Evolutionary conservation across 2,888 invertebrate genomes (phyloP).

Genomic region (Campaea margaritaria): DNA sequence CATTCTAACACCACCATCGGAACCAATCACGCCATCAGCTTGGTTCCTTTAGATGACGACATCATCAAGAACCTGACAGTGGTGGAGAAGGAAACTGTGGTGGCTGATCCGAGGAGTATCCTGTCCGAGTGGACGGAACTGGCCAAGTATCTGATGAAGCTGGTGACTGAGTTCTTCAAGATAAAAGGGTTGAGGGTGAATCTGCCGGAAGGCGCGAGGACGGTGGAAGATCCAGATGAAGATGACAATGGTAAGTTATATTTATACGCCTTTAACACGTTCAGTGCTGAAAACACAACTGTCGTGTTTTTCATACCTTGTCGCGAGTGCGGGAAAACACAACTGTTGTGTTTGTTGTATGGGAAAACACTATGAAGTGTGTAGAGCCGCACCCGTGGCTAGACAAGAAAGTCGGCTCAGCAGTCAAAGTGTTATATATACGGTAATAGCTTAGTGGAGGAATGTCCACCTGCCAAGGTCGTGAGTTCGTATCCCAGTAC

Average conservation of each 20-base stretch:
- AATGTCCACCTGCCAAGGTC: no score
- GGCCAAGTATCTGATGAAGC: constrained; percentile 73
- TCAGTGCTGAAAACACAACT: no score
- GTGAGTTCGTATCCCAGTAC: no score
- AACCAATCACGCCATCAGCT: constrained; percentile 68
- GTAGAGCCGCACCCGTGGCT: no score
- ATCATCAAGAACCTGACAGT: constrained; percentile 58
- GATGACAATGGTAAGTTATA: constrained; percentile 64
- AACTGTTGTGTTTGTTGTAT: no score
- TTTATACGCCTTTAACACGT: no score
- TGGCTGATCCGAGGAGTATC: constrained; percentile 65
- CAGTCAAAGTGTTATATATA: no score
- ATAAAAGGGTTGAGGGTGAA: constrained; percentile 74
- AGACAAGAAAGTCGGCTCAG: no score
- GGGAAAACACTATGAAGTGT: no score
- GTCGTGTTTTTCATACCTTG: no score
- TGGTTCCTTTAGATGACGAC: constrained; percentile 72
- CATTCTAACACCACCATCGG: constrained; percentile 68
- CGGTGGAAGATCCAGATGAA: constrained; percentile 62
- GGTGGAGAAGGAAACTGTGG: constrained; percentile 52
- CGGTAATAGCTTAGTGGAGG: no score
- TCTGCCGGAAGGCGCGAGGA: constrained; percentile 76
- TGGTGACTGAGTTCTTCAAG: constrained; percentile 74
- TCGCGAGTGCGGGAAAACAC: no score
- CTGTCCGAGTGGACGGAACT: constrained; percentile 78